Percentiles rank a stretch among this genome's conserved stretches.
These are phyloP conservation scores for Patiria pectinifera DNA, from an alignment of 53 echinoderm and acorn worm species.

Conservation along the genomic window DNA sequence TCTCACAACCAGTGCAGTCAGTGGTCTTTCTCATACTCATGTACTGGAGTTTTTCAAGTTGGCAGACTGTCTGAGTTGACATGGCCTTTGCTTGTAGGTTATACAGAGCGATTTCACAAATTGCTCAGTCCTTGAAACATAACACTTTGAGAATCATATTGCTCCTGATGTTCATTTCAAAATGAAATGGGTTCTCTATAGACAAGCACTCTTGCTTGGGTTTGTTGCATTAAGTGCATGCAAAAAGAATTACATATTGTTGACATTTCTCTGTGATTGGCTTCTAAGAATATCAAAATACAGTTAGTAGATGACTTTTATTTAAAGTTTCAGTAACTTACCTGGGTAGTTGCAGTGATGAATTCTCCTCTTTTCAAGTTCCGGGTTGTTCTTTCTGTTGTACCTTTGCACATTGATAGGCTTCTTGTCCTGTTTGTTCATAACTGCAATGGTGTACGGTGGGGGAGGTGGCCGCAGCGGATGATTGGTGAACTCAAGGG, in stretches of 20 bases:
- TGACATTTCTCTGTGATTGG: too few relatives aligned
- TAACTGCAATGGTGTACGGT: constrained; percentile 84
- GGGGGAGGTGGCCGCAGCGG: constrained; percentile 89
- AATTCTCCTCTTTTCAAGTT: constrained; percentile 91
- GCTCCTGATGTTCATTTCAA: too few relatives aligned
- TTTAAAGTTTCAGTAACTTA: constrained; percentile 23
- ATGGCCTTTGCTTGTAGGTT: constrained; percentile 5
- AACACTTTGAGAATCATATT: neutral
- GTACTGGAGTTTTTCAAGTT: constrained; percentile 11
- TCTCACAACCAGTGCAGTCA: constrained; percentile 13
- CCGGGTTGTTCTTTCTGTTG: constrained; percentile 95
- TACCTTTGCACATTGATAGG: constrained; percentile 65
- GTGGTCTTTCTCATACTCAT: constrained; percentile 52
- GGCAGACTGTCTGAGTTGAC: constrained; percentile 21
- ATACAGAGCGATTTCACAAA: neutral
- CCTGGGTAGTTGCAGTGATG: constrained; percentile 97
- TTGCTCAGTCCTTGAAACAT: neutral
- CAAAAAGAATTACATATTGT: neutral
- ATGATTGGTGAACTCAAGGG: constrained; percentile 51
- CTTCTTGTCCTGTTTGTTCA: constrained; percentile 32
- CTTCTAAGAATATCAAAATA: neutral
- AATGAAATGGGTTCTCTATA: too few relatives aligned
- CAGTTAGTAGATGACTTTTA: neutral
- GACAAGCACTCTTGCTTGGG: neutral
- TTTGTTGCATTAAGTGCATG: neutral